Percentiles rank a stretch among this genome's conserved stretches.
Conservation (phyloP, 1,140 invertebrate species). For the Aphelinus certus region DNA sequence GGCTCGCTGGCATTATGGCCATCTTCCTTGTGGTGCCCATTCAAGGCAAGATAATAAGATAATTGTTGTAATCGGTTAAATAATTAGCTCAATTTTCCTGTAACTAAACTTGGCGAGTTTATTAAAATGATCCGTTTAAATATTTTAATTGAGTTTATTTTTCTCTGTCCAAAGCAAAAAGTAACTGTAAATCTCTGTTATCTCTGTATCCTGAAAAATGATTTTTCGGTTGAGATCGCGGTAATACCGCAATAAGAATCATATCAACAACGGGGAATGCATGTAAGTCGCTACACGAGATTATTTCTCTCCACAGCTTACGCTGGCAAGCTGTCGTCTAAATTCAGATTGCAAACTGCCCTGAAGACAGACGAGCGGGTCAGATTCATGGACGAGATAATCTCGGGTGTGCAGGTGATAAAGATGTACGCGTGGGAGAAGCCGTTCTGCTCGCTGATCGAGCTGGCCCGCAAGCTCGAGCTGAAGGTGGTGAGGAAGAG, state of each 20-base stretch:
- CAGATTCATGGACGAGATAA: conserved; percentile 80
- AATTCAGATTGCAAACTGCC: conserved; percentile 71
- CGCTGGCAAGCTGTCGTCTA: conserved; percentile 72
- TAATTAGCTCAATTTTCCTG: no score
- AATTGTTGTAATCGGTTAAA: no score
- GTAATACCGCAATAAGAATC: no score
- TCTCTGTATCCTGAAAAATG: no score
- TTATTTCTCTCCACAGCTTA: conserved; percentile 62
- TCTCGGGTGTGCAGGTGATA: conserved; percentile 75
- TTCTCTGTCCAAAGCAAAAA: no score
- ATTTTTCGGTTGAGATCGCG: no score
- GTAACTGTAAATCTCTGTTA: no score
- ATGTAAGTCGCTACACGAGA: no score
- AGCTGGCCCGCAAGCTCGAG: conserved; percentile 69
- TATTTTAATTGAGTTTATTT: no score
- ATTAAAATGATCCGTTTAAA: no score
- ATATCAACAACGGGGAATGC: no score
- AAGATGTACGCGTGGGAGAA: conserved; percentile 84
- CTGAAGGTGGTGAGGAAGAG: conserved; percentile 69
- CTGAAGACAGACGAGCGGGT: conserved; percentile 77
- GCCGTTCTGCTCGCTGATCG: conserved; percentile 71
- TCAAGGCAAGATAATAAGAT: conserved; percentile 66
- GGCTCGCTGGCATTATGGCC: conserved; percentile 73
- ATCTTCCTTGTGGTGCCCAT: conserved; percentile 76
- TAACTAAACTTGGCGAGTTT: no score